Evolutionary conservation across 2,888 invertebrate genomes (phyloP), one percentile per base, ranked within the genome.

Genomic region (Oscheius sp.): DNA sequence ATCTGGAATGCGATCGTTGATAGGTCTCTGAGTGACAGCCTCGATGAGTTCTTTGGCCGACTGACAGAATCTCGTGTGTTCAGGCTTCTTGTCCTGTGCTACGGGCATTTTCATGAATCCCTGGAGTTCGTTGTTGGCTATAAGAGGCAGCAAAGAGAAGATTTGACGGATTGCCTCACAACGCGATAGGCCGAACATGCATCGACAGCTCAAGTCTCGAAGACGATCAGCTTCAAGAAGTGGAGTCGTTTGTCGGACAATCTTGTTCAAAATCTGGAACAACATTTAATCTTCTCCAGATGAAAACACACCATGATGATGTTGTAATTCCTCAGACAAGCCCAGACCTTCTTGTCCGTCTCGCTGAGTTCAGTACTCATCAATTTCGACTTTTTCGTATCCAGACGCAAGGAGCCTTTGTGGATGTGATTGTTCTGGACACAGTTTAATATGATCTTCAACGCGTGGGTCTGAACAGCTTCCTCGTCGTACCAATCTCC

Each of bases 151-250:
- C 90, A 97, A 97, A 85, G 95, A 94, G 76, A 98, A 94, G 86
- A 98, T 97, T 91, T 98, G 97, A 4, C 94, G 91, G 1, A 97
- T 90, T 66, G 94, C 95, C 89, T 95, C 94, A 73, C 94, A 95
- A n/a, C 97, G 92, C 0, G 96, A 95, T 48, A 99, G 91, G 0
- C 98, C 98, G 47, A 95, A 94, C 60, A 98, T 91, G 3, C 96
- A 96, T 84, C 89, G 82, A 89, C 97, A 97, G 0, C 98, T 96
- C 86, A 97, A 92, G 2, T 95, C 95, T 66, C 98, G 92, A 84
- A 99, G 93, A 53, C 94, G 93, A 90, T 99, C 98, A 21, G 98
- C 98, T 91, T 98, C 97, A 1, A 96, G 96, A 73, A 97, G 95
- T 0, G 98, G 98, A 0, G 94, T 93, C 91, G 96, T 96, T 13